These are phyloP conservation scores for Fundulus diaphanus DNA, from an alignment of 2,797 vertebrate species.

Conservation along the genomic window DNA sequence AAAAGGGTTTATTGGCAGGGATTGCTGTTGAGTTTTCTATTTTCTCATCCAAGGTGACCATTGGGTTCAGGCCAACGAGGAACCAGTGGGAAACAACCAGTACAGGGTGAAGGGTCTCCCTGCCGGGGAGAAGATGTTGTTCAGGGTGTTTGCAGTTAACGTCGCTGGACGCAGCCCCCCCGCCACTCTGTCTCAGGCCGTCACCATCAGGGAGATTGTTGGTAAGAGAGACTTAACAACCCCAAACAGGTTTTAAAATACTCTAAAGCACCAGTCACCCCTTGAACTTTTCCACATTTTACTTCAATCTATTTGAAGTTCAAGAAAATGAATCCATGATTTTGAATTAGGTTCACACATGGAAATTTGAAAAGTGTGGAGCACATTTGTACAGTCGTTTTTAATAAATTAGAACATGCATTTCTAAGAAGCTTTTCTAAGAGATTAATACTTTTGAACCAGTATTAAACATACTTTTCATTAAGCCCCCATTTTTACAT, in stretches of 20 bases:
- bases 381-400: too few relatives aligned
- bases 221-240: slow-evolving; percentile 78
- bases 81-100: slow-evolving; percentile 78
- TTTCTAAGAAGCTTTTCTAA: too few relatives aligned
- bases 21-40: slow-evolving; percentile 8
- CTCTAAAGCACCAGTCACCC: too few relatives aligned
- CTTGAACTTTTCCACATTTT: background rate
- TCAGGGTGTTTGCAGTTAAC: slow-evolving; percentile 87
- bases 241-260: background rate
- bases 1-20: background rate
- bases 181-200: slow-evolving; percentile 79
- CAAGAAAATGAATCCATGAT: too few relatives aligned
- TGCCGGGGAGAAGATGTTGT: slow-evolving; percentile 86
- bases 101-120: slow-evolving; percentile 86
- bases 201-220: slow-evolving; percentile 89
- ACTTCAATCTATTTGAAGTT: too few relatives aligned
- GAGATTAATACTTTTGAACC: too few relatives aligned
- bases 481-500: too few relatives aligned
- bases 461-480: too few relatives aligned
- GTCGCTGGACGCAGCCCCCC: slow-evolving; percentile 87
- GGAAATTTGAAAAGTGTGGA: too few relatives aligned
- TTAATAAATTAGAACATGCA: too few relatives aligned
- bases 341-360: too few relatives aligned
- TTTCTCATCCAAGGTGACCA: slow-evolving; percentile 76
- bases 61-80: slow-evolving; percentile 83